Conservation (phyloP, 2,113 vertebrate genomes). For the Corythornis madagascariensis region DNA sequence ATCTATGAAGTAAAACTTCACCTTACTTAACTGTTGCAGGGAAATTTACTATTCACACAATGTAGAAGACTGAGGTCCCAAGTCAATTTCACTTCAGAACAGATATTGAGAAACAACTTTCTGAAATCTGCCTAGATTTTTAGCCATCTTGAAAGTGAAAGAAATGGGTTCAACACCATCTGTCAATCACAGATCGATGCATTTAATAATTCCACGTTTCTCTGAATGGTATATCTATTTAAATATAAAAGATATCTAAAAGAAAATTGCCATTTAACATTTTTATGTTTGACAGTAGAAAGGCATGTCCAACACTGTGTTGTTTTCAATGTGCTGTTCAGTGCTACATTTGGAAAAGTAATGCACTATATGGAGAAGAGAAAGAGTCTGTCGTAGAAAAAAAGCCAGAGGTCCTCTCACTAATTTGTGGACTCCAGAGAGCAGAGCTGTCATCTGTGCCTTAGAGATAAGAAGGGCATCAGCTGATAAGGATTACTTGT, state of each 20-base stretch:
- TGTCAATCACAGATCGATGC: not conserved
- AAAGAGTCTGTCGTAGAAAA: not conserved
- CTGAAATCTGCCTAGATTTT: not conserved
- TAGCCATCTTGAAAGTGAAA: not conserved
- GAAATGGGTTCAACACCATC: not conserved
- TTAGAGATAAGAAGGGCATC: slow-evolving; percentile 48
- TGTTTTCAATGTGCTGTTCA: not conserved
- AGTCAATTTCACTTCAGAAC: not conserved
- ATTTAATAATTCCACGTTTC: not conserved
- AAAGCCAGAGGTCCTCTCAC: not conserved
- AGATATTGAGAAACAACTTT: not conserved
- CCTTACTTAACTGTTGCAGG: not conserved
- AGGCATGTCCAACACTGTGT: not conserved
- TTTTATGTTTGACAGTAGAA: not conserved
- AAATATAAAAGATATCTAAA: not conserved
- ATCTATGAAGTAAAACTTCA: not conserved
- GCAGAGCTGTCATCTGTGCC: slow-evolving; percentile 43
- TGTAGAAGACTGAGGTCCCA: not conserved
- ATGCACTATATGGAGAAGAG: not conserved
- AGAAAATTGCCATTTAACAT: not conserved
- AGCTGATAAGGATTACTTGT: slow-evolving; percentile 25
- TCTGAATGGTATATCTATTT: not conserved
- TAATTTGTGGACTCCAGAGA: not conserved
- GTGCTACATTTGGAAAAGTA: not conserved
- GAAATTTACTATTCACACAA: not conserved